A percentile compares a stretch with the other conserved stretches of the same genome.
These are phyloP conservation scores for Megalonaias nervosa DNA, from an alignment of 1,140 invertebrate species.

Conservation along the genomic window DNA sequence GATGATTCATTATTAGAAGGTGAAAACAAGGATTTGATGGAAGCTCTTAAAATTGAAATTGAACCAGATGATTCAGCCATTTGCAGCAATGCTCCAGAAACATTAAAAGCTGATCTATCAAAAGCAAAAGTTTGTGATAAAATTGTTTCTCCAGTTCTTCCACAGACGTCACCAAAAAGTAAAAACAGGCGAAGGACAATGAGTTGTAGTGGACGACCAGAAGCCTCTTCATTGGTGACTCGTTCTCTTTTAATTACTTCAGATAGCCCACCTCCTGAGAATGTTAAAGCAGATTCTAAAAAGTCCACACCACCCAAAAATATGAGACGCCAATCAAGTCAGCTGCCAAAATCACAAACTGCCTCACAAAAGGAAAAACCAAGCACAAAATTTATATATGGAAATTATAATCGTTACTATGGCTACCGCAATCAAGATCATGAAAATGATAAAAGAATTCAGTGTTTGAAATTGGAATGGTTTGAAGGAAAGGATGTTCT, in stretches of 20 bases:
- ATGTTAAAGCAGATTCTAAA: conserved; percentile 26
- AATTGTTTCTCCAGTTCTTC: conserved; percentile 93
- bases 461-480: conserved; percentile 86
- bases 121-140: conserved; percentile 79
- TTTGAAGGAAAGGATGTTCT: conserved; percentile 93
- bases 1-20: conserved; percentile 29
- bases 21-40: conserved; percentile 43
- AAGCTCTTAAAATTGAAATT: conserved; percentile 60
- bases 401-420: conserved; percentile 98
- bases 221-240: conserved; percentile 51
- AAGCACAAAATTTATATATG: conserved; percentile 84
- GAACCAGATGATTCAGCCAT: conserved; percentile 21
- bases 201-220: conserved; percentile 44
- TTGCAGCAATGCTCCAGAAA: background rate
- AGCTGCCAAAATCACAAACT: conserved; percentile 27
- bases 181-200: conserved; percentile 75
- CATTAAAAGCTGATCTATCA: conserved; percentile 6
- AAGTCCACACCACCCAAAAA: conserved; percentile 38
- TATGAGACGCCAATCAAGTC: conserved; percentile 36
- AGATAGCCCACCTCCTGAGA: conserved; percentile 25
- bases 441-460: conserved; percentile 86
- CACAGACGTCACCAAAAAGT: conserved; percentile 82
- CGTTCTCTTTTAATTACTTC: conserved; percentile 40
- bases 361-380: conserved; percentile 25
- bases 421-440: conserved; percentile 90